A percentile compares a stretch with the other conserved stretches of the same genome.
phyloP scores from a whole-genome alignment of 2,888 invertebrate species.

The Brenthis hecate region DNA sequence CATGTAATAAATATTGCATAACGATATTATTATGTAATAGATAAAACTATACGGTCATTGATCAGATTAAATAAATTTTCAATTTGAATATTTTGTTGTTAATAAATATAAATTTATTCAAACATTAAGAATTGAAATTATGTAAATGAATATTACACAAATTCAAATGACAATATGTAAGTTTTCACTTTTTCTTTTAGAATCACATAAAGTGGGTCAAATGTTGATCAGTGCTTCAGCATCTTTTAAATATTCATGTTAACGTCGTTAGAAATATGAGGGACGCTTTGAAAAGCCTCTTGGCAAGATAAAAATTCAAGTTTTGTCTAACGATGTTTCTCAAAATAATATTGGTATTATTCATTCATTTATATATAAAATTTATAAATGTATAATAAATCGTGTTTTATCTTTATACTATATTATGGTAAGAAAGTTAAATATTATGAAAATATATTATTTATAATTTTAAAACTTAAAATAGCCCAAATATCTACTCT shows the following conservation, averaged over 20 bases:
- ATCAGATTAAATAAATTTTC: no score
- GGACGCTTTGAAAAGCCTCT: constrained; percentile 19
- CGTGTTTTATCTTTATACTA: neutral
- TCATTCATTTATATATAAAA: no score
- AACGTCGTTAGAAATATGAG: constrained; percentile 25
- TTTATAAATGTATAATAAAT: no score
- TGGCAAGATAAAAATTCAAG: constrained; percentile 18
- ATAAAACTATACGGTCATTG: no score
- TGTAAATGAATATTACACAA: neutral
- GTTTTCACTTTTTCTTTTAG: constrained; percentile 22
- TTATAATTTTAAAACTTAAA: no score
- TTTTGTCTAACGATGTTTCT: neutral
- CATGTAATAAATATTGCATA: no score
- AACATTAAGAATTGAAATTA: no score
- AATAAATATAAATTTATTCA: no score
- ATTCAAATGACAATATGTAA: neutral
- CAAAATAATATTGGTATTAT: neutral
- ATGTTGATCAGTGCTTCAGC: constrained; percentile 28
- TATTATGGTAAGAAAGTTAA: neutral
- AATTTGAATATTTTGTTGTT: no score
- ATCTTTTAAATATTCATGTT: constrained; percentile 36
- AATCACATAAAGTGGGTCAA: constrained; percentile 31
- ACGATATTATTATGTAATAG: no score
- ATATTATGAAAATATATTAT: constrained; percentile 22
- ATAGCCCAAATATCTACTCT: no score